Evolutionary conservation across 1,140 invertebrate species (phyloP).

Genomic region (Eueides isabella): DNA sequence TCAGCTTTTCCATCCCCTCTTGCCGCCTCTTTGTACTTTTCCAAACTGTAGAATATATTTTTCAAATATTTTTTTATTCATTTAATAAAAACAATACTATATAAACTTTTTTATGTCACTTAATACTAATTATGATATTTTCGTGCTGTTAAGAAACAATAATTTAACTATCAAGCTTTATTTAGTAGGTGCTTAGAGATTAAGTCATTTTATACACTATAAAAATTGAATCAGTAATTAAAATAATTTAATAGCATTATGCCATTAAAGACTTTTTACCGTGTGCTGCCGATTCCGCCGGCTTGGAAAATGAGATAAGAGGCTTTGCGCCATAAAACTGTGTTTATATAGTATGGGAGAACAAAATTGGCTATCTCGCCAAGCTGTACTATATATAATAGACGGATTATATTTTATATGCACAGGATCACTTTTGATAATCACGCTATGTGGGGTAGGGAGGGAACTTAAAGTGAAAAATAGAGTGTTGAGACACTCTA

Average conservation of each 20-base stretch:
- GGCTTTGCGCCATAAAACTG: constrained; percentile 59
- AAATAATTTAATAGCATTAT: background rate
- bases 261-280: background rate
- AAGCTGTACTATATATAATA: background rate
- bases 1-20: constrained; percentile 47
- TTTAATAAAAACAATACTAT: background rate
- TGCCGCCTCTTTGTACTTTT: constrained; percentile 27
- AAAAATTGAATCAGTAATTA: too few relatives aligned
- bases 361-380: constrained; percentile 26
- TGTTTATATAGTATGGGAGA: constrained; percentile 35
- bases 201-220: too few relatives aligned
- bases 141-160: too few relatives aligned
- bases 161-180: too few relatives aligned
- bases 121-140: too few relatives aligned
- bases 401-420: too few relatives aligned
- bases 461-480: too few relatives aligned
- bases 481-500: too few relatives aligned
- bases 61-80: background rate
- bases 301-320: constrained; percentile 64
- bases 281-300: constrained; percentile 20
- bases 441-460: too few relatives aligned
- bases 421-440: too few relatives aligned
- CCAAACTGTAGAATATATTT: constrained; percentile 7
- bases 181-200: too few relatives aligned
- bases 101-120: too few relatives aligned